Percentiles rank a stretch among this genome's conserved stretches.
phyloP scores from a whole-genome alignment of 2,797 vertebrate species.

The Typhlichthys eigenmanni region DNA sequence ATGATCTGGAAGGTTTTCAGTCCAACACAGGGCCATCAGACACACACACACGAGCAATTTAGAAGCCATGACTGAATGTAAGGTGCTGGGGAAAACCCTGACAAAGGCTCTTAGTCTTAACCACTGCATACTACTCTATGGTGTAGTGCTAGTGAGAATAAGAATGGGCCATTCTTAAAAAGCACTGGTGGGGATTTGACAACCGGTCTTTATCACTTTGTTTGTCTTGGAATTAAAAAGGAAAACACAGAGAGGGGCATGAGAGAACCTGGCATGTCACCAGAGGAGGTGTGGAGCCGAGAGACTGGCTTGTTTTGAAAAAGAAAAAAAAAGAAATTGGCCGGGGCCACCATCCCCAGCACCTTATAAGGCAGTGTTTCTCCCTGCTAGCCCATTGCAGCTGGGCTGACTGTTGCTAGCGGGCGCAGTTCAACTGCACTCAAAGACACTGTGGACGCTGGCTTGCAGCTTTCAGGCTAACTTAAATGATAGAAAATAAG shows the following conservation, averaged over 20 bases:
- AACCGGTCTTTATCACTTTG: slow-evolving; percentile 36
- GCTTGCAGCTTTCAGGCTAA: not conserved
- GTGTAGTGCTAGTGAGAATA: slow-evolving; percentile 19
- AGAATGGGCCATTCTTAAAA: slow-evolving; percentile 20
- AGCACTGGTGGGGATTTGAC: slow-evolving; percentile 23
- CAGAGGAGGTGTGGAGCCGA: slow-evolving; percentile 68
- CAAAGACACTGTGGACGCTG: slow-evolving; percentile 51
- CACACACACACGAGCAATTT: not conserved
- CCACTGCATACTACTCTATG: slow-evolving; percentile 11
- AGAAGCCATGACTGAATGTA: too few relatives aligned
- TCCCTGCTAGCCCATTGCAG: slow-evolving; percentile 66
- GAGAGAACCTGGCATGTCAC: slow-evolving; percentile 50
- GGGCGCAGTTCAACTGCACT: slow-evolving; percentile 56
- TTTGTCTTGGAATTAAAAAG: slow-evolving; percentile 34
- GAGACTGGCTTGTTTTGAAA: slow-evolving; percentile 71
- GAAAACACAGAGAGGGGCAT: slow-evolving; percentile 44
- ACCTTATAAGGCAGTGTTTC: slow-evolving; percentile 85
- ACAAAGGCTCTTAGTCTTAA: slow-evolving; percentile 1
- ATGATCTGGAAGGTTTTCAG: too few relatives aligned
- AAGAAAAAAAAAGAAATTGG: slow-evolving; percentile 62
- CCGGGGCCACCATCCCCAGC: slow-evolving; percentile 76
- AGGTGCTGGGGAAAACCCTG: slow-evolving; percentile 8
- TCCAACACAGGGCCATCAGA: not conserved
- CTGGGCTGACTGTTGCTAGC: slow-evolving; percentile 45
- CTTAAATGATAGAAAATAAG: slow-evolving; percentile 1